A percentile compares a stretch with the other conserved stretches of the same genome.
phyloP scores from a whole-genome alignment of 53 echinoderm and acorn worm genomes.

The Holothuria leucospilota region DNA sequence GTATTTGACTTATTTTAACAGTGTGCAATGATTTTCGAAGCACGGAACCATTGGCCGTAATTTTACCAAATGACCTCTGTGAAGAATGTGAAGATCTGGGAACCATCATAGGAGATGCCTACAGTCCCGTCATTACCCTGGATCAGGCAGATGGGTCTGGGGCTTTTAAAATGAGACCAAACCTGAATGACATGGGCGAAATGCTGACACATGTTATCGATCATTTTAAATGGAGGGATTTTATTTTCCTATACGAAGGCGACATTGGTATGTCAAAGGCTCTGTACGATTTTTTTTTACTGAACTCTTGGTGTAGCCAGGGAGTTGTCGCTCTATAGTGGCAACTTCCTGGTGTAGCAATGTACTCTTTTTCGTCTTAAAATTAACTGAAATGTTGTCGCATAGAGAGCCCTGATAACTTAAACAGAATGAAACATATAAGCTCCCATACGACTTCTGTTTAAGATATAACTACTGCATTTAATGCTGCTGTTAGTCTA shows the following conservation, averaged over 20 bases:
- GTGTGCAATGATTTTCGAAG: conserved; percentile 59
- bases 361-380: no score
- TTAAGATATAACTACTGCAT: no score
- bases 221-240: conserved; percentile 65
- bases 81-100: conserved; percentile 61
- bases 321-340: no score
- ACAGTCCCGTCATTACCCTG: conserved; percentile 57
- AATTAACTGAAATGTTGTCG: no score
- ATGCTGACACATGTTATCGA: conserved; percentile 61
- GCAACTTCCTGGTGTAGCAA: no score
- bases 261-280: conserved; percentile 47
- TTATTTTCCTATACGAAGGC: conserved; percentile 61
- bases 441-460: no score
- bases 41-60: conserved; percentile 65
- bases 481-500: no score
- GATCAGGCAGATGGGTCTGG: conserved; percentile 64
- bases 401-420: no score
- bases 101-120: conserved; percentile 63
- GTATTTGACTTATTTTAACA: background rate
- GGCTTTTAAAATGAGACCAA: conserved; percentile 72
- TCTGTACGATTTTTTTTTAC: background rate
- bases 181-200: conserved; percentile 50
- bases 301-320: no score
- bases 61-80: conserved; percentile 73
- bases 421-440: no score